Percentiles rank a stretch among this genome's conserved stretches.
Evolutionary conservation across 2,888 invertebrate species (phyloP).

Genomic region (Caenorhabditis uteleia): DNA sequence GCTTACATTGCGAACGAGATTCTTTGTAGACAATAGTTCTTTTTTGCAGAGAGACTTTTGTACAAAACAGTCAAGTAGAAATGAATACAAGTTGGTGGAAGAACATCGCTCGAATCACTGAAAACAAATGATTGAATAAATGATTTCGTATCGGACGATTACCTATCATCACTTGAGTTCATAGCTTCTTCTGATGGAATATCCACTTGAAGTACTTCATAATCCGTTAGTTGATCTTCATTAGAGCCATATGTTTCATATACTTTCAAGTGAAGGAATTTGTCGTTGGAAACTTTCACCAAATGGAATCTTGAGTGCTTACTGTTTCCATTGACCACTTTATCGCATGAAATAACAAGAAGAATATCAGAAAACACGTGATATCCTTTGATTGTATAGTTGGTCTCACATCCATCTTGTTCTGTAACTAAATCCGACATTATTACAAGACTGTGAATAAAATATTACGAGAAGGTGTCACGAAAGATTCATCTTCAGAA

Average conservation of each 20-base stretch:
- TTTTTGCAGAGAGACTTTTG: conserved; percentile 25
- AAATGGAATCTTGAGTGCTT: conserved; percentile 16
- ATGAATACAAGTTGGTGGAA: background rate
- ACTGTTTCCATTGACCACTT: conserved; percentile 5
- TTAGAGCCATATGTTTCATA: conserved; percentile 9
- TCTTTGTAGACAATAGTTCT: conserved; percentile 22
- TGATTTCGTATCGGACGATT: too few species aligned
- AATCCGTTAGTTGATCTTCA: conserved; percentile 24
- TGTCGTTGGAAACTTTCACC: conserved; percentile 18
- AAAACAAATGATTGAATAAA: too few species aligned
- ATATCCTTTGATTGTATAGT: conserved; percentile 26
- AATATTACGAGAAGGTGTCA: too few species aligned
- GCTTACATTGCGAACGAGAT: conserved; percentile 20
- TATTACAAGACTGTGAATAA: too few species aligned
- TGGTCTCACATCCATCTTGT: too few species aligned
- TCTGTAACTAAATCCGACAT: too few species aligned
- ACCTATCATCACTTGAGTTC: too few species aligned
- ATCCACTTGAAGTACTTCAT: conserved; percentile 19
- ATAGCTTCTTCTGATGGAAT: conserved; percentile 11
- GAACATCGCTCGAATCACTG: background rate
- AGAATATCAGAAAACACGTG: conserved; percentile 16
- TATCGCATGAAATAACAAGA: conserved; percentile 17
- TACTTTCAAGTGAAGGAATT: conserved; percentile 16
- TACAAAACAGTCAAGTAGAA: conserved; percentile 18
- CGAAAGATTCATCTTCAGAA: conserved; percentile 1